Base-by-base conservation (phyloP, 1,140 invertebrate species). In the Cydia fagiglandana region DNA sequence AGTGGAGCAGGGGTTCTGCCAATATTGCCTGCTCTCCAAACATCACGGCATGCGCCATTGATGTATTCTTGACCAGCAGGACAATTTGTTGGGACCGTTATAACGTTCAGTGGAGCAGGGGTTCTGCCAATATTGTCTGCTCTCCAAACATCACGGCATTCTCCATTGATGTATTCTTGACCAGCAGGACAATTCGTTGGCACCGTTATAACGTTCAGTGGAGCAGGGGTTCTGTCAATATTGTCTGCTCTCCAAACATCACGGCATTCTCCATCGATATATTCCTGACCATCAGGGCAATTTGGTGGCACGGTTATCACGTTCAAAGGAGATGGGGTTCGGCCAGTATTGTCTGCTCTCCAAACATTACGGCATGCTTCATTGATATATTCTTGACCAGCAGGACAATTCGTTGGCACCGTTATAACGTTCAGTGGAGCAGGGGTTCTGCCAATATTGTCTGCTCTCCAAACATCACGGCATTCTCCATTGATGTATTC, bases 71-170 rank as follows among this genome's bases (percentile, higher is more conserved):
- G 77, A 7, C 83, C 81, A 0, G 15, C 12, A 4, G 77, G 75
- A 50, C 82, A 84, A 53, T 83, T 85, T 5, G 74, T n/a, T 20
- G 84, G 84, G 0, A 82, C 84, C 0, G 76, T 78, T 10, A 83
- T 20, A 38, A 68, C 64, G 28, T 75, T 66, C 6, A 61, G 28
- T 10, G 30, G 30, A 61, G 15, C 50, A 15, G 47, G 28, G 64
- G 64, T n/a, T 68, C 64, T 34, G 30, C 10, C 28, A 68, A 15
- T n/a, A 34, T 34, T 68, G 30, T 28, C 64, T 30, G 56, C 12
- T 20, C 41, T 70, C 76, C 74, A 77, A n/a, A 79, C 50, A 20
- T 77, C 76, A 41, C 79, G 76, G 28, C 79, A 80, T 17, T 50
- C 30, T 2, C 75, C 76, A 74, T 77, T 77, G 17, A 80, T 64